Conservation (phyloP, 1,140 invertebrate species). For the Macrostomum lignano region DNA sequence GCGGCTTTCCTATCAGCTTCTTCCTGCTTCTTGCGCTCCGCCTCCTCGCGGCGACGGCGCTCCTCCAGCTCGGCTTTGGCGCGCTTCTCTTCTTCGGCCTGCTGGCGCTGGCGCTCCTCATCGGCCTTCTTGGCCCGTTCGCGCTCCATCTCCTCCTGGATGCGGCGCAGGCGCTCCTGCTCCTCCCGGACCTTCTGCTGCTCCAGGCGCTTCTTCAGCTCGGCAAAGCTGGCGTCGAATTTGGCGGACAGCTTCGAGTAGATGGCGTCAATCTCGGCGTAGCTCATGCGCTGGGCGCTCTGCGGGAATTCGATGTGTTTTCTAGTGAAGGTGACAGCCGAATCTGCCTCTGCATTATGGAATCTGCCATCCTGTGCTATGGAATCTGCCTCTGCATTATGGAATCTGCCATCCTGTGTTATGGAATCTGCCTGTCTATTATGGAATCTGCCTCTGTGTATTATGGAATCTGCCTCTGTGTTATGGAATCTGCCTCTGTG, state of each 20-base stretch:
- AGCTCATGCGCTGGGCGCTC: neutral
- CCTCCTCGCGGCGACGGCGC: conserved; percentile 36
- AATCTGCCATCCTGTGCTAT: too few species aligned
- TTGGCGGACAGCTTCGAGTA: neutral
- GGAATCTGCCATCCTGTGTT: too few species aligned
- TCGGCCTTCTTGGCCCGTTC: conserved; percentile 38
- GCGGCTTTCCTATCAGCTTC: conserved; percentile 32
- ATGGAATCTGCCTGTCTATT: too few species aligned
- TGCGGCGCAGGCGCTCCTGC: conserved; percentile 27
- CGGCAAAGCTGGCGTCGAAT: too few species aligned
- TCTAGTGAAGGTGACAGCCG: conserved; percentile 9
- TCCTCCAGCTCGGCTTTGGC: conserved; percentile 30
- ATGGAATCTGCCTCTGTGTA: too few species aligned
- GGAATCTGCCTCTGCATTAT: too few species aligned
- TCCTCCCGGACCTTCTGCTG: conserved; percentile 47
- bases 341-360: conserved; percentile 45
- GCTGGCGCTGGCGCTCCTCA: conserved; percentile 31
- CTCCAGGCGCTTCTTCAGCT: conserved; percentile 40
- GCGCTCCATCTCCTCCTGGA: conserved; percentile 25
- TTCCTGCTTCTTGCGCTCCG: conserved; percentile 38
- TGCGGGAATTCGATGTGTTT: conserved; percentile 4
- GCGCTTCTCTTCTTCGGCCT: conserved; percentile 35
- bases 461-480: too few species aligned
- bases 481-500: too few species aligned
- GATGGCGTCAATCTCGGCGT: conserved; percentile 33